Conservation (phyloP, 30 jellyfish, hydroid and myxozoan species). For the Turritopsis dohrnii region DNA sequence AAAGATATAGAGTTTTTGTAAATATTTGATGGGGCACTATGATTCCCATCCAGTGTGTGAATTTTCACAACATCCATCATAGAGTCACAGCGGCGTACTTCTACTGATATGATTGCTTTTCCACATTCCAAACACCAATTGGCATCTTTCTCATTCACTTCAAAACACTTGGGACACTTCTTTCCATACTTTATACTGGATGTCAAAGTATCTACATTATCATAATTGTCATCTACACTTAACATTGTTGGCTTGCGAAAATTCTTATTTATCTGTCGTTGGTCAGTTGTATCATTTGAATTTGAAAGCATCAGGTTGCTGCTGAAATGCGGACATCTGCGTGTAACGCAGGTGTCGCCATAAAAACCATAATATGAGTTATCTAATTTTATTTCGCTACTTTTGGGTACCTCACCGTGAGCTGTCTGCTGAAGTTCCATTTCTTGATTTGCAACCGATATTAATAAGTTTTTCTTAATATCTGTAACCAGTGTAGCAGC, state of each 20-base stretch:
- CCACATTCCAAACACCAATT: constrained; percentile 89
- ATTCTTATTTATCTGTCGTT: neutral
- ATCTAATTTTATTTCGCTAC: constrained; percentile 7
- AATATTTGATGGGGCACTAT: neutral
- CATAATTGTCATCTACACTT: neutral
- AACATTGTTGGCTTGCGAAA: neutral
- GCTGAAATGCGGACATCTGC: neutral
- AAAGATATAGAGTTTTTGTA: neutral
- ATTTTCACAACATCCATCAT: neutral
- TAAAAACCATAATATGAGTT: neutral
- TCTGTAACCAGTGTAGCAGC: neutral
- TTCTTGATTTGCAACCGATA: constrained; percentile 1
- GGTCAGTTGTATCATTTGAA: neutral
- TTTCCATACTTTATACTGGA: constrained; percentile 16
- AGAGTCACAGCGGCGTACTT: constrained; percentile 14
- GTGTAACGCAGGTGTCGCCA: neutral
- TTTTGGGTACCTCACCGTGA: constrained; percentile 31
- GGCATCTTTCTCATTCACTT: constrained; percentile 33
- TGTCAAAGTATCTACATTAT: neutral
- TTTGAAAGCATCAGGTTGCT: constrained; percentile 13
- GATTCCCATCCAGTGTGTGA: neutral
- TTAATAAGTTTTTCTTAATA: neutral
- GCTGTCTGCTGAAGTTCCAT: constrained; percentile 38
- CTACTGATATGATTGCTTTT: constrained; percentile 54
- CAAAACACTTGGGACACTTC: constrained; percentile 51